These are phyloP conservation scores for Natator depressus DNA, from an alignment of 2,113 vertebrate species.

Conservation along the genomic window DNA sequence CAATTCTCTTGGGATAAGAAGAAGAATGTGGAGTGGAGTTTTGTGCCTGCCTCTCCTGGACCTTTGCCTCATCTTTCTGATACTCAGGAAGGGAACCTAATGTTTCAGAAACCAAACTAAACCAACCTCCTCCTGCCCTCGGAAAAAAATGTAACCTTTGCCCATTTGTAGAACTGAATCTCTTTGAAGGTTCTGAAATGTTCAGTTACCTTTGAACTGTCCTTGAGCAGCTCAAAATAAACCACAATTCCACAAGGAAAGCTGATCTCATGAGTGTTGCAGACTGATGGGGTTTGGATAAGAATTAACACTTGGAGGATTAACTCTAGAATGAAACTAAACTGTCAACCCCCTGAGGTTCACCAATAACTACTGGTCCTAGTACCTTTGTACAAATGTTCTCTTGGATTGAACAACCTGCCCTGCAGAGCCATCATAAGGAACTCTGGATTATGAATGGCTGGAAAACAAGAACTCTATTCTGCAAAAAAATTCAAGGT, in stretches of 20 bases:
- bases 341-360: neutral
- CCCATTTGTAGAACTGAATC: fast-evolving
- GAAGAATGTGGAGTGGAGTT: neutral
- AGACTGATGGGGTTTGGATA: neutral
- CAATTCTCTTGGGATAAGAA: neutral
- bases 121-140: neutral
- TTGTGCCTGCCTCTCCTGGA: neutral
- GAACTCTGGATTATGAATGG: neutral
- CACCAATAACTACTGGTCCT: fast-evolving
- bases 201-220: neutral
- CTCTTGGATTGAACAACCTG: neutral
- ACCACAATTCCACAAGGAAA: neutral
- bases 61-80: fast-evolving
- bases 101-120: neutral
- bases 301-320: neutral
- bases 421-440: neutral
- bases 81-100: fast-evolving
- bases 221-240: neutral
- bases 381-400: neutral
- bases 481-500: neutral
- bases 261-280: neutral
- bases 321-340: fast-evolving
- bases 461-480: neutral
- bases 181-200: neutral
- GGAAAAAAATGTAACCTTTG: fast-evolving